Percentiles rank a stretch among this genome's conserved stretches.
Conservation (phyloP, 2,888 invertebrate species). For the Electrophaes corylata region DNA sequence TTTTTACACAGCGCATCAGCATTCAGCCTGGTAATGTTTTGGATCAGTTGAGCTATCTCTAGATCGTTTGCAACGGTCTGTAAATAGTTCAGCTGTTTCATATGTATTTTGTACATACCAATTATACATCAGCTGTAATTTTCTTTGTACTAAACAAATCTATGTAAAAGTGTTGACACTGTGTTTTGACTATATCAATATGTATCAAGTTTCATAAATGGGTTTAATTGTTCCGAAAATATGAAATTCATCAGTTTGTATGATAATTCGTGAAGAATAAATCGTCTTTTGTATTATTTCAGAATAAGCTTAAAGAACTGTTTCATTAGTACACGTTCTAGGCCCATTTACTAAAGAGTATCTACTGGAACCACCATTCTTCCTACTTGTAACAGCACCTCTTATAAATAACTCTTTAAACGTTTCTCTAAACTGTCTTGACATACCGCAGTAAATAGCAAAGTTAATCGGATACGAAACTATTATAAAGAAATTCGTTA, state of each 20-base stretch:
- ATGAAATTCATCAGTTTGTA: neutral
- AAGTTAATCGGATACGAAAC: slow-evolving; percentile 97
- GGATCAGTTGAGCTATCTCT: too few relatives aligned
- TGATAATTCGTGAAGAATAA: neutral
- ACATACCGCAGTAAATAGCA: slow-evolving; percentile 98
- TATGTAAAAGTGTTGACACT: too few relatives aligned
- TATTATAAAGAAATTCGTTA: slow-evolving; percentile 96
- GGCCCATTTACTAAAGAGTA: slow-evolving; percentile 93
- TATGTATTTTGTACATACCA: too few relatives aligned
- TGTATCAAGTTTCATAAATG: too few relatives aligned
- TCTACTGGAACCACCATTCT: slow-evolving; percentile 88
- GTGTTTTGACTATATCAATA: too few relatives aligned
- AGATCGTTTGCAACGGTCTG: too few relatives aligned
- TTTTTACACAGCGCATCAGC: too few relatives aligned
- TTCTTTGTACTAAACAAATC: too few relatives aligned
- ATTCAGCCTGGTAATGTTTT: too few relatives aligned
- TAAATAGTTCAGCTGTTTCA: too few relatives aligned
- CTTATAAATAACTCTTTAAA: slow-evolving; percentile 93
- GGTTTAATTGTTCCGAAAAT: neutral
- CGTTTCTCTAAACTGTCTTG: slow-evolving; percentile 95
- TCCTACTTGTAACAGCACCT: slow-evolving; percentile 84
- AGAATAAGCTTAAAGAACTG: slow-evolving; percentile 84
- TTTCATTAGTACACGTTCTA: slow-evolving; percentile 93
- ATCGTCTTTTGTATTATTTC: neutral
- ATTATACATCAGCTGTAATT: too few relatives aligned